Evolutionary conservation across 2,888 invertebrate genomes (phyloP).

Genomic region (Campoplex nolae): DNA sequence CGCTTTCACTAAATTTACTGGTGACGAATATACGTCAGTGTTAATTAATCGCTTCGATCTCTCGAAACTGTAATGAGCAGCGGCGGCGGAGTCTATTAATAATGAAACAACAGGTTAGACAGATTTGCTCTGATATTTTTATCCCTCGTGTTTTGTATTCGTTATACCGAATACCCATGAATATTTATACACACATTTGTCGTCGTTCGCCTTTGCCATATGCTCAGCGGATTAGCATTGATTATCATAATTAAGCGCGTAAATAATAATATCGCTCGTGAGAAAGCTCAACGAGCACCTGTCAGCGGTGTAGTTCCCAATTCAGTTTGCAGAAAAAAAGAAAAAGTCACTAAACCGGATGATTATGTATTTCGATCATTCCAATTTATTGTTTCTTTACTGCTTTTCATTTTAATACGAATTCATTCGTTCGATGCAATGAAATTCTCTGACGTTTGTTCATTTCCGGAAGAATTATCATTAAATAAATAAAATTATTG

Average conservation of each 20-base stretch:
- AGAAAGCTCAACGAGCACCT: constrained; percentile 30
- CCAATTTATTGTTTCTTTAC: neutral
- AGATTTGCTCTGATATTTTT: neutral
- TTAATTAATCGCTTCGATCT: constrained; percentile 44
- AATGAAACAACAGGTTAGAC: constrained; percentile 31
- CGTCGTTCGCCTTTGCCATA: constrained; percentile 27
- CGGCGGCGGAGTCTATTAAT: constrained; percentile 18
- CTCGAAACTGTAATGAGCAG: constrained; percentile 39
- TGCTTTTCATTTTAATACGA: neutral
- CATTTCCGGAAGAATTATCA: neutral
- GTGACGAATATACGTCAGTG: neutral
- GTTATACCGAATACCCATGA: neutral
- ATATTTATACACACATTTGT: constrained; percentile 32
- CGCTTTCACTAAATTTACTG: neutral
- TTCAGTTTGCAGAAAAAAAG: constrained; percentile 1
- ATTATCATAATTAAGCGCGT: constrained; percentile 54
- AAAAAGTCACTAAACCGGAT: neutral
- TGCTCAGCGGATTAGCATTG: constrained; percentile 45
- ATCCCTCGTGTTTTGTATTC: neutral
- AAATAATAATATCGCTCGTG: constrained; percentile 3
- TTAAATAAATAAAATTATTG: neutral
- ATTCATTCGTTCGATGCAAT: neutral
- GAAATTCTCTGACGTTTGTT: neutral
- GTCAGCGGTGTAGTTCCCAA: constrained; percentile 28
- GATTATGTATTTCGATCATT: neutral